Base-by-base conservation (phyloP, 2,888 invertebrate genomes). In the Eremobia ochroleuca region DNA sequence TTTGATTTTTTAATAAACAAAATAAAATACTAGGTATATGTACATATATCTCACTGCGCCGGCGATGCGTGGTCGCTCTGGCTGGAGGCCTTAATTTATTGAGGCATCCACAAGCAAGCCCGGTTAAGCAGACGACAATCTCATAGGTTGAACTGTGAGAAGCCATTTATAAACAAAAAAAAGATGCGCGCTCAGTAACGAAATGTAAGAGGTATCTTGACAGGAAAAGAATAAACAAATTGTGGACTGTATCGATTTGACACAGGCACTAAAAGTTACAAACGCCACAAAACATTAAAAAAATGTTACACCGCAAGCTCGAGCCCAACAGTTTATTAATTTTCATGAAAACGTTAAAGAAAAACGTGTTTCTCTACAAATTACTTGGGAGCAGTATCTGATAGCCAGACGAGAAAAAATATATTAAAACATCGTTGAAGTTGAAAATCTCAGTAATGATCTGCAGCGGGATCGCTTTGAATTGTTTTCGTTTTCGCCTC, bases 381-480 rank as follows among this genome's bases (percentile, higher is more conserved):
- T 92, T 91, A 92, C 91, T 88, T 85, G 81, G 83, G 84, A 78
- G 73, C 86, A 90, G 86, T 90, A 88, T 92, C 91, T 90, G 92
- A 92, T 92, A 91, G 90, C 87, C 80, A 87, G 90, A 90, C 88
- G 88, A 88, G 90, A 91, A 92, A 93, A 92, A 92, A 92, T 15
- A 83, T 77, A 85, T 91, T 92, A 92, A 92, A 92, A 91, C 92
- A 89, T 89, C 89, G 89, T 90, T 87, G 88, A 90, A 91, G 92
- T 92, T 92, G 91, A 90, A 93, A 92, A 94, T 93, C 91, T 87
- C 91, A 90, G 92, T 94, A 95, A 94, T 94, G 94, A 94, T 94
- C 94, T 93, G 90, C 91, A 87, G 92, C 83, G 90, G 89, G 90
- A 93, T 92, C 91, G 93, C 90, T 91, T 90, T 91, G 91, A 92